Base-by-base conservation (phyloP, 2,797 vertebrate genomes). In the Odontamblyopus lacepedii region DNA sequence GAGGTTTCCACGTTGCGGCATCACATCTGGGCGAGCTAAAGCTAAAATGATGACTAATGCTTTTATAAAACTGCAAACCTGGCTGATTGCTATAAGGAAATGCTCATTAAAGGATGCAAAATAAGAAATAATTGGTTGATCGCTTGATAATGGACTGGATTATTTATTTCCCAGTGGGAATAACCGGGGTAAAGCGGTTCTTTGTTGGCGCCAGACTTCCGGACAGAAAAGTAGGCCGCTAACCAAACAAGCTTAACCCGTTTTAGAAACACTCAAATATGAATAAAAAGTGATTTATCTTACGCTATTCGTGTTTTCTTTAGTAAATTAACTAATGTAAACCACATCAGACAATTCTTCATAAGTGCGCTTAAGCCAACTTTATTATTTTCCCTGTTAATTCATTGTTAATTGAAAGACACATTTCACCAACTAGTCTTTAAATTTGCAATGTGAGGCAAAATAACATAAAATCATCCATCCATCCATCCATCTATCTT, bases 121-220 rank as follows among this genome's bases (percentile, higher is more conserved):
- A 1, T 0, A 2, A 0, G n/a, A 0, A 4, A 0, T 0, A 0
- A 2, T 12, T 1, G 38, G n/a, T 2, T 5, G 5, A 0, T 6
- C 2, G 4, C 0, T 0, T 11, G 1, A 0, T 16, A 0, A 6
- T 0, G 0, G 6, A 0, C 0, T 0, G 0, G 0, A 1, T 7
- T 5, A 5, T 0, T n/a, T 1, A 0, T 1, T 4, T 0, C 0
- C 48, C 32, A 3, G 32, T 29, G 2, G 16, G 27, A 7, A 59
- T 5, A 62, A 62, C 1, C 66, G 41, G 38, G 67, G 53, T 44
- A 0, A 51, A 29, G 38, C 69, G 19, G 68, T 71, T 69, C 87
- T 91, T 92, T 91, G 88, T 91, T 91, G 81, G 80, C 19, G 7
- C 1, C 50, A 44, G 70, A 80, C 80, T 86, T 89, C 85, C 87